A percentile compares a stretch with the other conserved stretches of the same genome.
Evolutionary conservation across 2,888 invertebrate species (phyloP).

Genomic region (Caenorhabditis wallacei): DNA sequence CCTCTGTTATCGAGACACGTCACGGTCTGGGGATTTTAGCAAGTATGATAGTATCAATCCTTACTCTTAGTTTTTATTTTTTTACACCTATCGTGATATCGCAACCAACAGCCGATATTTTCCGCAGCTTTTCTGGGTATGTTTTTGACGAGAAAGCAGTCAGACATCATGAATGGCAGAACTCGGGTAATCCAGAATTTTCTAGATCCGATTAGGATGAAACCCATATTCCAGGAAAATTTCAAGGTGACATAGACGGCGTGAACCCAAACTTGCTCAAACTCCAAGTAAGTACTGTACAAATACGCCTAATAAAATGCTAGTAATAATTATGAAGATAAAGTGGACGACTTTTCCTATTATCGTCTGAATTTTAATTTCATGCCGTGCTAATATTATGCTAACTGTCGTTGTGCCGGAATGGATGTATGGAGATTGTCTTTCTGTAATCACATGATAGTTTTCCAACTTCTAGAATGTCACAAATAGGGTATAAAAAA

Average conservation of each 20-base stretch:
- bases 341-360: no score
- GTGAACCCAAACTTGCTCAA: conserved; percentile 75
- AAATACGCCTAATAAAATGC: no score
- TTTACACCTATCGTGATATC: not conserved
- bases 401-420: no score
- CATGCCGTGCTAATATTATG: no score
- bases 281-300: conserved; percentile 72
- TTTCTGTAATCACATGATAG: no score
- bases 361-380: no score
- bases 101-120: conserved; percentile 51
- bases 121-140: conserved; percentile 53
- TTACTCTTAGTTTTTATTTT: not conserved
- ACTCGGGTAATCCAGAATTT: conserved; percentile 52
- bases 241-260: conserved; percentile 83
- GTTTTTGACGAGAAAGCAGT: conserved; percentile 56
- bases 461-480: no score
- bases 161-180: conserved; percentile 69
- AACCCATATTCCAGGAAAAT: conserved; percentile 79
- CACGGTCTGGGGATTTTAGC: not conserved
- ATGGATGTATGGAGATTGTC: no score
- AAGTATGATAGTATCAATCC: not conserved
- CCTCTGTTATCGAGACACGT: conserved; percentile 12
- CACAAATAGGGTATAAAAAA: no score
- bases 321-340: no score
- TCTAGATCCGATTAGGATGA: not conserved